Percentiles rank a stretch among this genome's conserved stretches.
These are phyloP conservation scores for Phenganax stokvisi DNA, from an alignment of 92 coral and sea anemone genomes.

Conservation along the genomic window DNA sequence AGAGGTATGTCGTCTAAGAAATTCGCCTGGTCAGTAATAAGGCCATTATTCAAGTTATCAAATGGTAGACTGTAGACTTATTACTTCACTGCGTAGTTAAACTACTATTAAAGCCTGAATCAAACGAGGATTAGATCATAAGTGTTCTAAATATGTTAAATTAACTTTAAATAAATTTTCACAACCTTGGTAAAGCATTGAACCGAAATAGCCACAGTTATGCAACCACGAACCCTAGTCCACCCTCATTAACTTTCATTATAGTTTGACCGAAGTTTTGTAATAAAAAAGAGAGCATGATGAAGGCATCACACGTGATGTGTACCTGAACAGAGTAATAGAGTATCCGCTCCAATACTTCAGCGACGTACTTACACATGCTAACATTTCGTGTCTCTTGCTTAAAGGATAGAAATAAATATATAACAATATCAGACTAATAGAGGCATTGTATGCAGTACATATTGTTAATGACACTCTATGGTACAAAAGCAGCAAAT, in stretches of 20 bases:
- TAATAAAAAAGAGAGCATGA: not conserved
- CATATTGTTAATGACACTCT: not conserved
- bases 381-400: conserved; percentile 19
- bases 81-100: too few species aligned
- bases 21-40: too few species aligned
- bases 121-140: too few species aligned
- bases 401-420: not conserved
- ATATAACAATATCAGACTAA: not conserved
- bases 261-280: not conserved
- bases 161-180: too few species aligned
- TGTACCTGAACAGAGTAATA: conserved; percentile 58
- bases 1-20: too few species aligned
- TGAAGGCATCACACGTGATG: not conserved
- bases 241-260: not conserved
- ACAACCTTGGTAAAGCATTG: too few species aligned
- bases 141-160: too few species aligned
- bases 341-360: conserved; percentile 51
- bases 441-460: too few species aligned
- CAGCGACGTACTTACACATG: conserved; percentile 30
- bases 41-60: too few species aligned
- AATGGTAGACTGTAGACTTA: too few species aligned
- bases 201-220: too few species aligned
- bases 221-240: not conserved
- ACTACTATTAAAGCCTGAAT: too few species aligned
- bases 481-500: not conserved